Evolutionary conservation across 2,888 invertebrate genomes (phyloP), one percentile per base, ranked within the genome.

Genomic region (Drosophila mimica): DNA sequence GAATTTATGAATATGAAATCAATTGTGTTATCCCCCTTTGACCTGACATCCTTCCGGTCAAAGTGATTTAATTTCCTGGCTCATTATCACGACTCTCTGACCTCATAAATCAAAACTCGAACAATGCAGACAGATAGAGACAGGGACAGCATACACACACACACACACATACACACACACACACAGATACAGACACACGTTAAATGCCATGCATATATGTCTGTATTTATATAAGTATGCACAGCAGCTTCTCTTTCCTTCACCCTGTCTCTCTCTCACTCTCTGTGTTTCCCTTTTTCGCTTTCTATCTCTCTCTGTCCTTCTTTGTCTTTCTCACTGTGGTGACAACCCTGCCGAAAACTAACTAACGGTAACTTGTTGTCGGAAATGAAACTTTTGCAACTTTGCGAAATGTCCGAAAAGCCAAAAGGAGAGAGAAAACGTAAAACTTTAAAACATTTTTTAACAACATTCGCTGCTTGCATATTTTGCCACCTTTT

Each of bases 51-150:
- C 83, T 88, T 91, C 90, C 91, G 90, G 90, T 90, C 77, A 91
- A 89, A 88, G 87, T 91, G 89, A 92, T 91, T 92, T 91, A 90
- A 91, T 91, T 89, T 91, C 84, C 84, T 83, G 87, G 86, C 84
- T 91, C 89, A 90, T 91, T 89, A 91, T 89, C 88, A 86, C 89
- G 88, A 89, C 83, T 89, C 87, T 90, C 90, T 90, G 88, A 87
- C 87, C 89, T 74, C 88, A 88, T 88, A 88, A 88, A 88, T 88
- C 91, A 90, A 79, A 90, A 88, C 81, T 80, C 75, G 73, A 84
- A 84, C 79, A 82, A 83, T 82, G 78, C 74, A 77, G 75, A 72
- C 76, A 67, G 60, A 77, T 63, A 65, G 64, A 63, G 66, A 43
- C 63, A 64, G 49, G 15, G 13, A 13, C 46, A 20, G 13, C 20